Conservation (phyloP, 2,113 vertebrate species). For the Poecilia latipinna region DNA sequence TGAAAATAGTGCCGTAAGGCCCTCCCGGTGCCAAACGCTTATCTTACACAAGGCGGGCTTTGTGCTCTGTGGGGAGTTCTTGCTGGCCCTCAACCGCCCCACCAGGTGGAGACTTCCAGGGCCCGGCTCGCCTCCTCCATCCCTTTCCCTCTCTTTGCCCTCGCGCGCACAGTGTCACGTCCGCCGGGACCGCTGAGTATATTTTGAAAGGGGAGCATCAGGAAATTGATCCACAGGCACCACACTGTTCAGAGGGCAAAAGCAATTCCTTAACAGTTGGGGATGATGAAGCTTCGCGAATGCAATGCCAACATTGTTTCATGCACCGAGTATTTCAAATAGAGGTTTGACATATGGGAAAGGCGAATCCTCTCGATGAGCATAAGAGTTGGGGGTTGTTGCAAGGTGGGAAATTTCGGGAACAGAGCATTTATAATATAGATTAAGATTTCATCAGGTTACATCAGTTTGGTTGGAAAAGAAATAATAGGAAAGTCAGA, state of each 20-base stretch:
- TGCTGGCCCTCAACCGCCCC: conserved; percentile 61
- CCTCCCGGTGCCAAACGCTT: conserved; percentile 74
- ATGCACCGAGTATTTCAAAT: neutral
- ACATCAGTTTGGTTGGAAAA: conserved; percentile 3
- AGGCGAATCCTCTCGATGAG: neutral
- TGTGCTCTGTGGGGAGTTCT: conserved; percentile 71
- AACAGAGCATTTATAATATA: neutral
- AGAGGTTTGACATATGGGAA: conserved; percentile 13
- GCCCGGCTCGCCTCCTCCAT: conserved; percentile 48
- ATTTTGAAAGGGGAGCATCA: conserved; percentile 78
- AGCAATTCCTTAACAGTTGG: conserved; percentile 73
- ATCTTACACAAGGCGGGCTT: conserved; percentile 81
- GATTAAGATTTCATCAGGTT: conserved; percentile 5
- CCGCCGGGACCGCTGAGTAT: conserved; percentile 68
- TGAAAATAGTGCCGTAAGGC: conserved; percentile 78
- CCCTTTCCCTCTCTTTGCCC: conserved; percentile 53
- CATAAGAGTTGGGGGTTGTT: neutral
- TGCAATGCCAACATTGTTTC: conserved; percentile 40
- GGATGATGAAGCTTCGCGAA: conserved; percentile 52
- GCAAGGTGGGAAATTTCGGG: neutral
- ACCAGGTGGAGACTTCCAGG: conserved; percentile 76
- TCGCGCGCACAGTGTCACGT: conserved; percentile 44
- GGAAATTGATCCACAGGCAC: conserved; percentile 78
- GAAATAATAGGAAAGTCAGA: neutral
- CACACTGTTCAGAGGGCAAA: conserved; percentile 68